Evolutionary conservation across 2,888 invertebrate species (phyloP).

Genomic region (Diarsia dahlii): DNA sequence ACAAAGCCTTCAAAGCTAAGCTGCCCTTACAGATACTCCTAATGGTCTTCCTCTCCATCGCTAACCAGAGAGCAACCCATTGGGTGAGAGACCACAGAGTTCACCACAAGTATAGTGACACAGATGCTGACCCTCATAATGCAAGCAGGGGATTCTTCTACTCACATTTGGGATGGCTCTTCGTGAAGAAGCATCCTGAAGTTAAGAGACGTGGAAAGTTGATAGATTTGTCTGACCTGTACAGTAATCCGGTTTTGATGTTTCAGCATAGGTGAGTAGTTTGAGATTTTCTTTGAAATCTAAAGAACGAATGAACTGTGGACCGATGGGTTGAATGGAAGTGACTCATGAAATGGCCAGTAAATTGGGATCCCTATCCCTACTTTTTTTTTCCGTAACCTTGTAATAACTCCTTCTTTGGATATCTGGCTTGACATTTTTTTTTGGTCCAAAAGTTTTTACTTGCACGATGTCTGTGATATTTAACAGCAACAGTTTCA

Average conservation of each 20-base stretch:
- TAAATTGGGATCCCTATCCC: too few relatives aligned
- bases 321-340: too few relatives aligned
- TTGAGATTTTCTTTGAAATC: background rate
- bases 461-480: too few relatives aligned
- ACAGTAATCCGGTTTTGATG: slow-evolving; percentile 92
- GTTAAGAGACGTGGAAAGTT: slow-evolving; percentile 93
- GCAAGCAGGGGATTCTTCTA: slow-evolving; percentile 95
- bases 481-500: too few relatives aligned
- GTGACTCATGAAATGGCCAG: too few relatives aligned
- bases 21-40: slow-evolving; percentile 66
- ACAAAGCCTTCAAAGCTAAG: slow-evolving; percentile 70
- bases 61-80: slow-evolving; percentile 84
- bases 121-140: slow-evolving; percentile 95
- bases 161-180: slow-evolving; percentile 95
- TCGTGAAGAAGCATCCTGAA: slow-evolving; percentile 94
- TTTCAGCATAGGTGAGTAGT: slow-evolving; percentile 92
- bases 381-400: too few relatives aligned
- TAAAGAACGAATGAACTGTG: background rate
- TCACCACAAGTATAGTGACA: slow-evolving; percentile 92
- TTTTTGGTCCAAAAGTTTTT: too few relatives aligned
- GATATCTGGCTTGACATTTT: too few relatives aligned
- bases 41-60: slow-evolving; percentile 62
- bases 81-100: slow-evolving; percentile 80
- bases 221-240: slow-evolving; percentile 93
- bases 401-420: too few relatives aligned